Evolutionary conservation across 2,797 vertebrate genomes (phyloP).

Genomic region (Esox lucius): DNA sequence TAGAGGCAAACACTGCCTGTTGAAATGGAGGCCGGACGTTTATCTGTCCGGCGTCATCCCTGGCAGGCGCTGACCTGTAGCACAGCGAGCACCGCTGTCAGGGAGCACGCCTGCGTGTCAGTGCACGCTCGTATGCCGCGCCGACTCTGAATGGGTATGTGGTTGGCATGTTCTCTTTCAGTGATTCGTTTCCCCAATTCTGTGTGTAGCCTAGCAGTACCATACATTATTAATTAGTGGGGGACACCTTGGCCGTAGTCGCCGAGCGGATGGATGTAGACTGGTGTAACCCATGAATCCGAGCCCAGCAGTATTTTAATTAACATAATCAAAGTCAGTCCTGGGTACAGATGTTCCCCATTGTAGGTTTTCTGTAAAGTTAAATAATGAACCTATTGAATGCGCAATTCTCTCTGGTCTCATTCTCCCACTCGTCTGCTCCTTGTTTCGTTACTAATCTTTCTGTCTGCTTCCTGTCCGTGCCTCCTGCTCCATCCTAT

Average conservation of each 20-base stretch:
- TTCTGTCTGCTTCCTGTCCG: not conserved
- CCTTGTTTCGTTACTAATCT: not conserved
- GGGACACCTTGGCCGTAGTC: not conserved
- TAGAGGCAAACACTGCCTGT: not conserved
- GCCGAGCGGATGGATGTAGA: not conserved
- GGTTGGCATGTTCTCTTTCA: not conserved
- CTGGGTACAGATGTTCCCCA: not conserved
- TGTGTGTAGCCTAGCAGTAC: not conserved
- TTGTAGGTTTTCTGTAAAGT: not conserved
- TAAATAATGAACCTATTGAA: not conserved
- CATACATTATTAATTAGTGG: not conserved
- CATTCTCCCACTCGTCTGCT: not conserved
- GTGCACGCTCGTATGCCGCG: not conserved
- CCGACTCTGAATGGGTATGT: not conserved
- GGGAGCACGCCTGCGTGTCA: not conserved
- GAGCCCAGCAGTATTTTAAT: not conserved
- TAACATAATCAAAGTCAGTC: not conserved
- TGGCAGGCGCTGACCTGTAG: not conserved
- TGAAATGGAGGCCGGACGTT: not conserved
- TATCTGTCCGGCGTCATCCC: not conserved
- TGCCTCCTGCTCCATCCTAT: no score
- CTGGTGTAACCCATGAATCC: not conserved
- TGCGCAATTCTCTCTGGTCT: not conserved
- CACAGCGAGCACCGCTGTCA: not conserved
- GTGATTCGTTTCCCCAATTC: not conserved